Conservation (phyloP, 2,797 vertebrate genomes). For the Myripristis murdjan region DNA sequence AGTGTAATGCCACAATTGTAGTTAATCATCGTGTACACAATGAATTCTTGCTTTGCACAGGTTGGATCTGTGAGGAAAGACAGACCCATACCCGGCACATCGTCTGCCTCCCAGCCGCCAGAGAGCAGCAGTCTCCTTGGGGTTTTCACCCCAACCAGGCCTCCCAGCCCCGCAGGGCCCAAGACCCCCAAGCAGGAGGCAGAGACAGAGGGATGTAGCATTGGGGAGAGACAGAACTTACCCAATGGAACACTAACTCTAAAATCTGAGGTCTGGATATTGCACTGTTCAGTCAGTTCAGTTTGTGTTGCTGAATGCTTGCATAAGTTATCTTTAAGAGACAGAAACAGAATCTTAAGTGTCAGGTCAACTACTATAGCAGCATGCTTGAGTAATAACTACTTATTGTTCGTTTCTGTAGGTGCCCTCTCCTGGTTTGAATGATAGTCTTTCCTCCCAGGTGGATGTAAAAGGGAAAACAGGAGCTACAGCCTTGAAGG, state of each 20-base stretch:
- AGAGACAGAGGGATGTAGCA: conserved; percentile 54
- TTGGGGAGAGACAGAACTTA: conserved; percentile 50
- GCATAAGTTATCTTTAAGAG: not conserved
- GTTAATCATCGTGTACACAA: not conserved
- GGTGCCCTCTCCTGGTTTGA: conserved; percentile 64
- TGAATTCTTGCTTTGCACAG: conserved; percentile 49
- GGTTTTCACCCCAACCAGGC: conserved; percentile 34
- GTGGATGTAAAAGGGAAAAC: conserved; percentile 86
- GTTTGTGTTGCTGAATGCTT: not conserved
- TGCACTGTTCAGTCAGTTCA: not conserved
- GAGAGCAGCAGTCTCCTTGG: conserved; percentile 40
- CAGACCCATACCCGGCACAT: conserved; percentile 44
- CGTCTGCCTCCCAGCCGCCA: conserved; percentile 39
- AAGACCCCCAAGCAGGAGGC: conserved; percentile 68
- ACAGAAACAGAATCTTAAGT: not conserved
- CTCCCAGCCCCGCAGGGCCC: conserved; percentile 53
- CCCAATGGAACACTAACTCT: conserved; percentile 67
- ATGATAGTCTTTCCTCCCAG: conserved; percentile 70
- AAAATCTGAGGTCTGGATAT: conserved; percentile 72
- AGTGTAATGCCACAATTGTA: not conserved
- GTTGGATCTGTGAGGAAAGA: conserved; percentile 64
- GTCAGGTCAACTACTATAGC: not conserved
- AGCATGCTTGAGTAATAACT: not conserved
- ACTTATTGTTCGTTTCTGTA: conserved; percentile 36
- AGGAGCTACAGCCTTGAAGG: conserved; percentile 93